These are phyloP conservation scores for Myotis vivesi DNA, from an alignment of 2,797 vertebrate species.

Conservation along the genomic window DNA sequence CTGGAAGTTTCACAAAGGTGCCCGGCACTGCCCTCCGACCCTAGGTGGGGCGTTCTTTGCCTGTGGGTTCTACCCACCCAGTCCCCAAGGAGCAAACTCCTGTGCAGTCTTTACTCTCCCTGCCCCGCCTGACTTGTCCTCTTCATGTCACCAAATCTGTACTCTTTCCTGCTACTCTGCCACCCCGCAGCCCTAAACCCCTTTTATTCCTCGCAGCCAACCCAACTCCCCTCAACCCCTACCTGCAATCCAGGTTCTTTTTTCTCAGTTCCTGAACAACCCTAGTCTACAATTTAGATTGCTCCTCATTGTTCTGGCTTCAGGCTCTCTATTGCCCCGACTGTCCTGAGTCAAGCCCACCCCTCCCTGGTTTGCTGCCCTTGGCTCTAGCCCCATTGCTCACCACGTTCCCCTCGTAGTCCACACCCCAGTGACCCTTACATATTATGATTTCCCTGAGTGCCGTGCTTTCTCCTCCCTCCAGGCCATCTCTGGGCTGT, in stretches of 20 bases:
- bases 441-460: not conserved
- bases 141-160: not conserved
- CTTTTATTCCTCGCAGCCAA: not conserved
- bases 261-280: not conserved
- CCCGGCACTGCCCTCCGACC: not conserved
- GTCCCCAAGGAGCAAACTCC: not conserved
- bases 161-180: not conserved
- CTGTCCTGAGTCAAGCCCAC: not conserved
- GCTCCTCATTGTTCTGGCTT: not conserved
- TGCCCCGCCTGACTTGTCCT: not conserved
- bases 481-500: not conserved
- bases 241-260: not conserved
- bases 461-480: fast-evolving
- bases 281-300: not conserved
- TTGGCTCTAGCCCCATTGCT: not conserved
- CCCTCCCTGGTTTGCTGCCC: not conserved
- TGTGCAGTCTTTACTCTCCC: not conserved
- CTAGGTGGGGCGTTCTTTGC: not conserved
- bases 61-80: not conserved
- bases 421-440: not conserved
- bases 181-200: not conserved
- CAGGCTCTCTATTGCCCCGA: not conserved
- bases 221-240: not conserved
- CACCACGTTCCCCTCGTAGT: fast-evolving
- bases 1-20: not conserved